phyloP scores from a whole-genome alignment of 2,113 vertebrate genomes.

The Sminthopsis crassicaudata region DNA sequence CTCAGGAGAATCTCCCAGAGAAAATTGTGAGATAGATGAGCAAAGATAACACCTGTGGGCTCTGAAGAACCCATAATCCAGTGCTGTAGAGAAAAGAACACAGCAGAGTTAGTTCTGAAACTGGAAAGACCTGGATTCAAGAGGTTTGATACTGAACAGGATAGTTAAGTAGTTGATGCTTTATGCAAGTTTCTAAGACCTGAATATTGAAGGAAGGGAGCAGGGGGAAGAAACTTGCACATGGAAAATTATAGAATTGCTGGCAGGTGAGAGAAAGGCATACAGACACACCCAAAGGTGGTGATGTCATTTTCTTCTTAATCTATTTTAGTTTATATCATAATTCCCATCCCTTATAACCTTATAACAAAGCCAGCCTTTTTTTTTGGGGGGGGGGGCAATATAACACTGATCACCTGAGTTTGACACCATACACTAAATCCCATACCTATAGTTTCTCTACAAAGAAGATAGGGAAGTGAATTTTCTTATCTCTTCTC shows the following conservation, averaged over 20 bases:
- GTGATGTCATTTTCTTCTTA: not conserved
- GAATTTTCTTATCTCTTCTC: not conserved
- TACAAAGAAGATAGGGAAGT: not conserved
- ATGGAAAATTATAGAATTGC: not conserved
- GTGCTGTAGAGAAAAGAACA: not conserved
- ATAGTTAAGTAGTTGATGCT: not conserved
- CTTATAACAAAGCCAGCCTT: not conserved
- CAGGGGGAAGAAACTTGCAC: not conserved
- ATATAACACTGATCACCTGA: not conserved
- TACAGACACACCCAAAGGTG: not conserved
- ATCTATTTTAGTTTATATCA: not conserved
- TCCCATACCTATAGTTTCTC: not conserved
- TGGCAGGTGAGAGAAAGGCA: too few species aligned
- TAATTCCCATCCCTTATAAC: not conserved
- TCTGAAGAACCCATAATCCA: conserved; percentile 1
- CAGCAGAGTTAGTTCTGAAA: not conserved
- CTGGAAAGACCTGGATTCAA: not conserved
- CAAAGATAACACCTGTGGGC: not conserved
- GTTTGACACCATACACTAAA: not conserved
- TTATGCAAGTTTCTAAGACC: not conserved
- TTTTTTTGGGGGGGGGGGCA: not conserved
- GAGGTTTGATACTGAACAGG: not conserved
- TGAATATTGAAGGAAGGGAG: not conserved
- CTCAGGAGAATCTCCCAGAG: not conserved
- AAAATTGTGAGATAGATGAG: not conserved